Percentiles rank a stretch among this genome's conserved stretches.
These are phyloP conservation scores for Acanthurus tractus DNA, from an alignment of 2,797 vertebrate species.

Conservation along the genomic window DNA sequence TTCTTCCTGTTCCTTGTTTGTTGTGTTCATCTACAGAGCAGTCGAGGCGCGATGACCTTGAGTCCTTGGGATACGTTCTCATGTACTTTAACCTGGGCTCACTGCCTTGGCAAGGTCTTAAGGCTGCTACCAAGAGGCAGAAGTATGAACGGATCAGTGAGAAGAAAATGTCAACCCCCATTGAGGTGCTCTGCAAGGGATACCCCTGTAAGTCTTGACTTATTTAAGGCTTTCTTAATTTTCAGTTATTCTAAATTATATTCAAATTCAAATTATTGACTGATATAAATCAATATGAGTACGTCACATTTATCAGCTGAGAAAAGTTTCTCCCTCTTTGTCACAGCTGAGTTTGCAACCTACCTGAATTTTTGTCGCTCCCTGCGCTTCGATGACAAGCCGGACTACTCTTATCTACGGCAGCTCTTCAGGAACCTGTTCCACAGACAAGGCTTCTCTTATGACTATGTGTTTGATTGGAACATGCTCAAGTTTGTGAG, in stretches of 20 bases:
- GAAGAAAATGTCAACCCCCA: conserved; percentile 99
- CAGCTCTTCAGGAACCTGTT: conserved; percentile 98
- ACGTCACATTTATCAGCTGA: too few relatives aligned
- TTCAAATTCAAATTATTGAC: not conserved
- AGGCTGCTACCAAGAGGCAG: conserved; percentile 98
- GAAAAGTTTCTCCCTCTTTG: not conserved
- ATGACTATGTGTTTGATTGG: conserved; percentile 98
- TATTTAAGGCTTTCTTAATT: too few relatives aligned
- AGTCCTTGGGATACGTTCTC: conserved; percentile 98
- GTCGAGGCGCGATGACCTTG: conserved; percentile 97
- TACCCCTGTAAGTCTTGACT: conserved; percentile 93
- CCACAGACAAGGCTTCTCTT: conserved; percentile 97
- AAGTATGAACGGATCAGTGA: conserved; percentile 99
- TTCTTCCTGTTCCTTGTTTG: conserved; percentile 1
- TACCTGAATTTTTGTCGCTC: conserved; percentile 99
- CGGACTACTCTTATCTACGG: conserved; percentile 96
- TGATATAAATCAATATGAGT: too few relatives aligned
- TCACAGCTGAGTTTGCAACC: conserved; percentile 94
- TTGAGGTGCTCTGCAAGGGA: conserved; percentile 99
- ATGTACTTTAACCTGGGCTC: conserved; percentile 99
- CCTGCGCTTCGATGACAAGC: conserved; percentile 96
- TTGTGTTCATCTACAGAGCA: conserved; percentile 87
- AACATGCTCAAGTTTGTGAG: conserved; percentile 99
- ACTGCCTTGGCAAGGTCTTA: conserved; percentile 99
- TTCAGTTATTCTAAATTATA: too few relatives aligned